phyloP scores from a whole-genome alignment of 2,888 invertebrate genomes.

The Eristalis arbustorum region DNA sequence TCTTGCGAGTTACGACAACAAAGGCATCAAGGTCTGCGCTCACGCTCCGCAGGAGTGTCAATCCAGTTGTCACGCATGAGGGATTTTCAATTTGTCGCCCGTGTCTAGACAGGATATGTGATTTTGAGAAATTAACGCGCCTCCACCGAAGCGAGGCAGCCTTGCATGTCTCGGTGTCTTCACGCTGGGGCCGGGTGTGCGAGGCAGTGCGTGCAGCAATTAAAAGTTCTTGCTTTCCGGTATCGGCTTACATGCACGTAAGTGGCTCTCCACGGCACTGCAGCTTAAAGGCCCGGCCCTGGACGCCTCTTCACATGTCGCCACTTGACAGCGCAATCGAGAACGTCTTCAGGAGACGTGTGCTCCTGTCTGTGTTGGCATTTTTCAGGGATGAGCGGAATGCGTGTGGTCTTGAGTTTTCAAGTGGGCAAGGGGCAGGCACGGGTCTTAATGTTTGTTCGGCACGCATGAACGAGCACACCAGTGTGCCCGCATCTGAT shows the following conservation, averaged over 20 bases:
- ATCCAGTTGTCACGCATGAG: constrained; percentile 33
- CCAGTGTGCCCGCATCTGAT: background rate
- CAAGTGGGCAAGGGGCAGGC: constrained; percentile 29
- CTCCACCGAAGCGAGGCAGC: background rate
- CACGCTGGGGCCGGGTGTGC: background rate
- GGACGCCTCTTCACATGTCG: constrained; percentile 11
- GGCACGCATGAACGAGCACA: constrained; percentile 30
- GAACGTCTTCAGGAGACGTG: background rate
- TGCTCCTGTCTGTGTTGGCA: background rate
- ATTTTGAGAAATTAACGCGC: constrained; percentile 35
- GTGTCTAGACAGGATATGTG: constrained; percentile 67
- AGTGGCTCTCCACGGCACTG: background rate
- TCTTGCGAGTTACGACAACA: constrained; percentile 30
- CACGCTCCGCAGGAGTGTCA: constrained; percentile 25
- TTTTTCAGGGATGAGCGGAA: constrained; percentile 14
- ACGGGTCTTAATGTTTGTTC: constrained; percentile 49
- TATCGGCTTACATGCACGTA: background rate
- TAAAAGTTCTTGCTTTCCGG: constrained; percentile 32
- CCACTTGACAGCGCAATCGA: background rate
- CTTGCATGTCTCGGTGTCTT: constrained; percentile 5
- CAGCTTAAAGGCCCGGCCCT: background rate
- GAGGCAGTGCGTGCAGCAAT: constrained; percentile 54
- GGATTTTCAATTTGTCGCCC: constrained; percentile 53
- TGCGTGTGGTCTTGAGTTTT: constrained; percentile 47
- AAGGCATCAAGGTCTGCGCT: constrained; percentile 19